Evolutionary conservation across 2,797 vertebrate genomes (phyloP).

Genomic region (Gadopsis marmoratus): DNA sequence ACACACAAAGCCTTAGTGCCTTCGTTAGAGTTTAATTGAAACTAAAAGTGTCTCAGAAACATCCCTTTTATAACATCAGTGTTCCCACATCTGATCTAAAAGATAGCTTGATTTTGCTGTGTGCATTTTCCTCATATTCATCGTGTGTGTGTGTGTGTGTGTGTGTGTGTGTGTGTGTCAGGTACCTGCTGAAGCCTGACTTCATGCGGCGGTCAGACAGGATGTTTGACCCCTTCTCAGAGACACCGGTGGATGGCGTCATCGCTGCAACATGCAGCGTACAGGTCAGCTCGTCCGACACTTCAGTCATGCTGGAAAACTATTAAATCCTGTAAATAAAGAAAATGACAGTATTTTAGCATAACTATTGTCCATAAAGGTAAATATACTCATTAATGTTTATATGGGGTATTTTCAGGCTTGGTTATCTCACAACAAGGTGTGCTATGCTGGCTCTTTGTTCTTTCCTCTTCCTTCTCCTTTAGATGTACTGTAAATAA

Average conservation of each 20-base stretch:
- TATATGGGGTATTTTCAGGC: neutral
- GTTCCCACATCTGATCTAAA: conserved; percentile 4
- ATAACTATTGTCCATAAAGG: neutral
- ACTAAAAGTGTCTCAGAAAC: neutral
- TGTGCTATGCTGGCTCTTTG: neutral
- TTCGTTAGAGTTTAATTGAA: neutral
- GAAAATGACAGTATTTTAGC: neutral
- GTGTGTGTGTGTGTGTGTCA: conserved; percentile 45
- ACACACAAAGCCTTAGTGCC: conserved; percentile 1
- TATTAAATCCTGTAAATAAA: neutral
- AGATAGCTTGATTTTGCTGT: neutral
- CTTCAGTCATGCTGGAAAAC: neutral
- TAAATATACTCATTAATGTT: neutral
- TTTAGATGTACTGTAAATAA: neutral
- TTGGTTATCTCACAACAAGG: neutral
- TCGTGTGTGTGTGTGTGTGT: conserved; percentile 24
- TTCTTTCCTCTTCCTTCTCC: neutral
- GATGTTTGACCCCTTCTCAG: conserved; percentile 98
- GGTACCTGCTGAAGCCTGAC: conserved; percentile 93
- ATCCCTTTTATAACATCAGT: neutral
- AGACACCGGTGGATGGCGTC: conserved; percentile 98
- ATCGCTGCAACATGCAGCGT: conserved; percentile 98
- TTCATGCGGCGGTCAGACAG: conserved; percentile 98
- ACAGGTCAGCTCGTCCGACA: conserved; percentile 85
- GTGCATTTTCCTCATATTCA: neutral